A percentile compares a stretch with the other conserved stretches of the same genome.
These are phyloP conservation scores for Dissostichus mawsoni DNA, from an alignment of 2,113 vertebrate genomes.

Conservation along the genomic window DNA sequence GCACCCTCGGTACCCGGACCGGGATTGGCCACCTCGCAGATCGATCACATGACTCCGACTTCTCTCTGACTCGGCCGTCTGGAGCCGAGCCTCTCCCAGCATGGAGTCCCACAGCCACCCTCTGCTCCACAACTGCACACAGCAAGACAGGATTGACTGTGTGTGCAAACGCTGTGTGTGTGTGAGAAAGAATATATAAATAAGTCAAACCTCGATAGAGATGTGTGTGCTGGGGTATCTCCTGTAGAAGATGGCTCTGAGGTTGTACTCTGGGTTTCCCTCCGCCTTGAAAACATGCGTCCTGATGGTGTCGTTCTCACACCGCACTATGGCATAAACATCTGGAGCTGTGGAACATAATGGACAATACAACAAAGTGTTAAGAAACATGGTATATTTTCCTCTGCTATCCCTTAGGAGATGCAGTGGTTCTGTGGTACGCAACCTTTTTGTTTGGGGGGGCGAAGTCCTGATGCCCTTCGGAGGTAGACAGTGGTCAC, in stretches of 20 bases:
- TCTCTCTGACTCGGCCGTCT: conserved; percentile 73
- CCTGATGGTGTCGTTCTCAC: conserved; percentile 78
- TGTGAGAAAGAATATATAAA: background rate
- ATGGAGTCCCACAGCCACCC: conserved; percentile 81
- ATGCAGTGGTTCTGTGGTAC: background rate
- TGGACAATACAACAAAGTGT: background rate
- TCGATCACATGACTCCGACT: conserved; percentile 77
- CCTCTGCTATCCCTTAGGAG: too few relatives aligned
- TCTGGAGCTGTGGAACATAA: conserved; percentile 73
- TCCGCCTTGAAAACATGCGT: conserved; percentile 78
- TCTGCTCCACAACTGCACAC: conserved; percentile 80
- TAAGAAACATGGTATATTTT: background rate
- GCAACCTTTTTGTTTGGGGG: conserved; percentile 78
- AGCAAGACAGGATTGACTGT: background rate
- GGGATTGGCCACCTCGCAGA: conserved; percentile 63
- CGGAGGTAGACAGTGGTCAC: conserved; percentile 83
- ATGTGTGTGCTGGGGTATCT: conserved; percentile 77
- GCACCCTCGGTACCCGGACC: conserved; percentile 45
- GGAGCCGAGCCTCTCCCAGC: conserved; percentile 78
- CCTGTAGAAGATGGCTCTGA: conserved; percentile 86
- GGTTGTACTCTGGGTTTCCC: conserved; percentile 84
- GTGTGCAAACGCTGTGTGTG: background rate
- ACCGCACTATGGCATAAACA: conserved; percentile 83
- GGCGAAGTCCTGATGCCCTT: conserved; percentile 75
- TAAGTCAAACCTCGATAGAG: conserved; percentile 73